phyloP scores from a whole-genome alignment of 2,797 vertebrate species.

The Apodemus agrarius region DNA sequence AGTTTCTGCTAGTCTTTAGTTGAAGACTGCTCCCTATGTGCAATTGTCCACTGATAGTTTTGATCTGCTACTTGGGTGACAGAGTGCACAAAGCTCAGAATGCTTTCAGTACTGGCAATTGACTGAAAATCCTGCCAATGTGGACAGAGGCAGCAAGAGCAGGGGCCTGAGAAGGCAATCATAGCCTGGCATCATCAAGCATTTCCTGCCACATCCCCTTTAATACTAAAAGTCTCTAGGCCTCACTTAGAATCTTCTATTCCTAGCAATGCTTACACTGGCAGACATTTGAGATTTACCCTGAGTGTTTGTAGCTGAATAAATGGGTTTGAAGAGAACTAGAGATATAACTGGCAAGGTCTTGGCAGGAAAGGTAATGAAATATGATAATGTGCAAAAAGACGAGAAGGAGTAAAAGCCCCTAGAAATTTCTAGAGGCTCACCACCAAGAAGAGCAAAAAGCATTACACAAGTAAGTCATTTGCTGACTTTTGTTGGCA shows the following conservation, averaged over 20 bases:
- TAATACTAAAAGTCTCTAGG: not conserved
- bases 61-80: not conserved
- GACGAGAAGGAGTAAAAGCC: not conserved
- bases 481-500: not conserved
- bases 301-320: not conserved
- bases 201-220: not conserved
- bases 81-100: not conserved
- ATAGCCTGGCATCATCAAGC: not conserved
- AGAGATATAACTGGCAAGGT: not conserved
- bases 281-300: not conserved
- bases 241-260: not conserved
- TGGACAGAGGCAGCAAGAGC: not conserved
- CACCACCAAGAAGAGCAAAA: not conserved
- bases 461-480: not conserved
- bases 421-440: not conserved
- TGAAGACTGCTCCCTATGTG: not conserved
- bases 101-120: not conserved
- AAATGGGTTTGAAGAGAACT: not conserved
- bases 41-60: not conserved
- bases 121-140: not conserved
- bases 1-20: not conserved
- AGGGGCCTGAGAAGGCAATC: not conserved
- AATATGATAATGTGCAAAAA: not conserved
- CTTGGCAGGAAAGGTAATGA: not conserved
- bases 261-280: not conserved